phyloP scores from a whole-genome alignment of 2,113 vertebrate species.

The Chionomys nivalis region DNA sequence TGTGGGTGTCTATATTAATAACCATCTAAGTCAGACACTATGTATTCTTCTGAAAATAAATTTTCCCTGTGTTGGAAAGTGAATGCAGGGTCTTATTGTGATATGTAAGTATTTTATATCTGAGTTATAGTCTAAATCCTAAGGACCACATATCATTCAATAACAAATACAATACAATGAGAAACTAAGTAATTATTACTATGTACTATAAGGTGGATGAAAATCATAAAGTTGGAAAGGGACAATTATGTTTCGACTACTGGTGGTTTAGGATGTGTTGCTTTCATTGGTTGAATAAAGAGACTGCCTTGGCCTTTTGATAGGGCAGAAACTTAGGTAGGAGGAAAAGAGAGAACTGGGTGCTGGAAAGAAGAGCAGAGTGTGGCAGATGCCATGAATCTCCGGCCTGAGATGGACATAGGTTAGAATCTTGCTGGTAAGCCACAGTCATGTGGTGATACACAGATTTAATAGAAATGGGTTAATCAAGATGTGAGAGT shows the following conservation, averaged over 20 bases:
- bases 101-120: not conserved
- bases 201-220: not conserved
- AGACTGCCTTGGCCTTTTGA: too few relatives aligned
- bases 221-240: not conserved
- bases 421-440: too few relatives aligned
- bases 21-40: not conserved
- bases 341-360: too few relatives aligned
- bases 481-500: too few relatives aligned
- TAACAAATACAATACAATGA: not conserved
- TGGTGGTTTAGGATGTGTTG: too few relatives aligned
- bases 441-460: too few relatives aligned
- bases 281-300: too few relatives aligned
- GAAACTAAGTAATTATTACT: not conserved
- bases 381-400: too few relatives aligned
- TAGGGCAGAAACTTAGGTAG: too few relatives aligned
- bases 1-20: not conserved
- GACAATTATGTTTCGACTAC: not conserved
- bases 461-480: too few relatives aligned
- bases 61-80: not conserved
- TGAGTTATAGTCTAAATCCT: not conserved
- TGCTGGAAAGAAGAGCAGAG: too few relatives aligned
- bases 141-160: not conserved
- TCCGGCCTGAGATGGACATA: too few relatives aligned
- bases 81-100: not conserved
- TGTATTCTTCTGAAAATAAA: not conserved